phyloP scores from a whole-genome alignment of 2,113 vertebrate genomes.

The Neolamprologus devosi region DNA sequence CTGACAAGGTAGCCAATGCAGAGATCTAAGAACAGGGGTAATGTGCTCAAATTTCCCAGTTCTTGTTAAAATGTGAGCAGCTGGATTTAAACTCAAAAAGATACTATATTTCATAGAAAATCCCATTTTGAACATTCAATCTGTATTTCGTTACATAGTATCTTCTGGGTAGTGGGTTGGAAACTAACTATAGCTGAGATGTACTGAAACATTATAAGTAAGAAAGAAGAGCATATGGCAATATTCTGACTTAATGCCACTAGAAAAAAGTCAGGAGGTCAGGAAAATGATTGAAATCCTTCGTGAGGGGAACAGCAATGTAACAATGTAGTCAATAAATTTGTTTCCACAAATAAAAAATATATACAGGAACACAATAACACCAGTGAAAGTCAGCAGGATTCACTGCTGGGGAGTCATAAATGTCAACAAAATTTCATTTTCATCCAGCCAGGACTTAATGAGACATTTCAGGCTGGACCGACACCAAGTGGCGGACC shows the following conservation, averaged over 20 bases:
- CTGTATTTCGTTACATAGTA: neutral
- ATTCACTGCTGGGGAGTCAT: neutral
- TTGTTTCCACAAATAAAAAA: neutral
- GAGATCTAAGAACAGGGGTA: too few relatives aligned
- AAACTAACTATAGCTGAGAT: rapidly evolving
- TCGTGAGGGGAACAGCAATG: neutral
- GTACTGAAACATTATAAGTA: neutral
- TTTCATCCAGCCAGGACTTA: neutral
- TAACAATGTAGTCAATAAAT: neutral
- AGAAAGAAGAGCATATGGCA: neutral
- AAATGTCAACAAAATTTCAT: neutral
- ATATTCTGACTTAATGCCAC: neutral
- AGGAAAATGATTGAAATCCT: neutral
- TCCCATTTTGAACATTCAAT: neutral
- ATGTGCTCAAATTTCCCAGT: too few relatives aligned
- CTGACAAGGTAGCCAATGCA: too few relatives aligned
- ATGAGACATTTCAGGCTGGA: neutral
- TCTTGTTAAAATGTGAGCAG: too few relatives aligned
- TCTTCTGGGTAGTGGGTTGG: neutral
- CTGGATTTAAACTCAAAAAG: neutral
- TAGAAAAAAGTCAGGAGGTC: neutral
- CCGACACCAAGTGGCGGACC: neutral
- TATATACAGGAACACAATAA: neutral
- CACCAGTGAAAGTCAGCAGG: neutral
- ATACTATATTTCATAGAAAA: neutral